These are phyloP conservation scores for Serranus cabrilla DNA, from an alignment of 2,797 vertebrate species.

Conservation along the genomic window DNA sequence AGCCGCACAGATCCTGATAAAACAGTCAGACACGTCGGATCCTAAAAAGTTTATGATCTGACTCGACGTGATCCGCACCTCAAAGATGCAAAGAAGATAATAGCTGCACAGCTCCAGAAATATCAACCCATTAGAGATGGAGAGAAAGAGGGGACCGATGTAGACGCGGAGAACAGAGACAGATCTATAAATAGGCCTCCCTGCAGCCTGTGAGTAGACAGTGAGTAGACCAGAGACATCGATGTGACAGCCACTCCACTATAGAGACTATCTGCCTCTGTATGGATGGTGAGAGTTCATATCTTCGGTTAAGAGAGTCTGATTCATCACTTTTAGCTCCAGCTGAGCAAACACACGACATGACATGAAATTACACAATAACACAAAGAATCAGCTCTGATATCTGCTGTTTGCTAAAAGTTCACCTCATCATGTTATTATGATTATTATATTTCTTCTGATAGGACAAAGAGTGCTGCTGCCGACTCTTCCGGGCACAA, in stretches of 20 bases:
- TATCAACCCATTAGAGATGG: slow-evolving; percentile 74
- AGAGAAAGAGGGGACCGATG: slow-evolving; percentile 67
- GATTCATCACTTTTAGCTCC: slow-evolving; percentile 62
- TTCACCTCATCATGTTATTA: slow-evolving; percentile 10
- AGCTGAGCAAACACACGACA: slow-evolving; percentile 36
- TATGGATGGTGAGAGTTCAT: slow-evolving; percentile 50
- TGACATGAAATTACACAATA: slow-evolving; percentile 30
- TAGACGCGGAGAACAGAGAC: slow-evolving; percentile 71
- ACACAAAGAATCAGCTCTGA: neutral
- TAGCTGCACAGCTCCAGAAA: slow-evolving; percentile 69
- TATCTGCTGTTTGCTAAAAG: slow-evolving; percentile 20
- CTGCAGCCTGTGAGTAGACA: slow-evolving; percentile 83
- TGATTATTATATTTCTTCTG: slow-evolving; percentile 11
- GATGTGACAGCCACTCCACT: slow-evolving; percentile 75
- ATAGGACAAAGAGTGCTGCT: slow-evolving; percentile 39
- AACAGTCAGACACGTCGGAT: slow-evolving; percentile 10
- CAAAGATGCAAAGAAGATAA: slow-evolving; percentile 70
- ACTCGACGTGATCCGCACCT: slow-evolving; percentile 48
- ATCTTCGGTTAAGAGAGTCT: slow-evolving; percentile 43
- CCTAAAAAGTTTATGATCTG: slow-evolving; percentile 54
- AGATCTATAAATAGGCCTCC: slow-evolving; percentile 82
- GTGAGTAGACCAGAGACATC: slow-evolving; percentile 81
- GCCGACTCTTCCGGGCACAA: slow-evolving; percentile 58
- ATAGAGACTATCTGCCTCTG: slow-evolving; percentile 55
- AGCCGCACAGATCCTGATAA: neutral